Evolutionary conservation across 1,140 invertebrate genomes (phyloP).

Genomic region (Druon quercuslanigerum): DNA sequence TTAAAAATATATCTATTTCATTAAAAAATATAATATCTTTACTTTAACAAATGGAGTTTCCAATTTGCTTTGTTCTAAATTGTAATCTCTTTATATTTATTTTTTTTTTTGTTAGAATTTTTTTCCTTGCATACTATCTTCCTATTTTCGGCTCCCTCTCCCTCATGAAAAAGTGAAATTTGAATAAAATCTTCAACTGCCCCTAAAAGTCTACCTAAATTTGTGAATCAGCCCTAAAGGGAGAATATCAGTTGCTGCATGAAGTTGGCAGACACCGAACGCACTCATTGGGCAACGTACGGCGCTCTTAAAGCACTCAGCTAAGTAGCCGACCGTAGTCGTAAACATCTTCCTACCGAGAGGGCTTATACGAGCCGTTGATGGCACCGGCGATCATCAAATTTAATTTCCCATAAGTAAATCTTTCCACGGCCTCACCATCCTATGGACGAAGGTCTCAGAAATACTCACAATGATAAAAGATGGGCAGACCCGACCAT

Average conservation of each 20-base stretch:
- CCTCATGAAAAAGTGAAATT: no score
- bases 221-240: no score
- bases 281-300: conserved; percentile 57
- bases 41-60: no score
- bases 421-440: conserved; percentile 57
- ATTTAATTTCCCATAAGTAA: conserved; percentile 72
- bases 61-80: no score
- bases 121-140: no score
- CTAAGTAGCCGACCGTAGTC: conserved; percentile 66
- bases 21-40: no score
- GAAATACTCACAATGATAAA: conserved; percentile 24
- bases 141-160: no score
- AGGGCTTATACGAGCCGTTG: conserved; percentile 70
- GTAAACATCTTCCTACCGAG: conserved; percentile 68
- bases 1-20: no score
- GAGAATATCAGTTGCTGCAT: conserved; percentile 30
- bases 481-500: background rate
- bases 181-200: no score
- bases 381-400: conserved; percentile 67
- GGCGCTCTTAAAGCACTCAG: conserved; percentile 50
- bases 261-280: conserved; percentile 54
- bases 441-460: background rate
- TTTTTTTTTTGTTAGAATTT: no score
- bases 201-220: no score
- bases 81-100: no score